Conservation (phyloP, 2,113 vertebrate genomes). For the Lepisosteus osseus region DNA sequence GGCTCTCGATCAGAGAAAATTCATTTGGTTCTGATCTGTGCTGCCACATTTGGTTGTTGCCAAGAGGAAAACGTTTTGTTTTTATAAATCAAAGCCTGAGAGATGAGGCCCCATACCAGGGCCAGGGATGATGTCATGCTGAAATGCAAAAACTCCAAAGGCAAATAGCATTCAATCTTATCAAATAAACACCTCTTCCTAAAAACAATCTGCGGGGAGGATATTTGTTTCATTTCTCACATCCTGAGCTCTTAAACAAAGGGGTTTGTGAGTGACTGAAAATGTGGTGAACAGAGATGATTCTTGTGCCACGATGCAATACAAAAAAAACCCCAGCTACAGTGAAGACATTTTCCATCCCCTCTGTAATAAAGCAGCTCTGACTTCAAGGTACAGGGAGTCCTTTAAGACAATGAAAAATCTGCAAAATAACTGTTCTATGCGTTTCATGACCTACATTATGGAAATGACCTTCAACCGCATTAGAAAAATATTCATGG, state of each 20-base stretch:
- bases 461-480: too few species aligned
- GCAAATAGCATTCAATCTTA: conserved; percentile 10
- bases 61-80: conserved; percentile 27
- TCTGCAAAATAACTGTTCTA: too few species aligned
- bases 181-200: conserved; percentile 13
- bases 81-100: conserved; percentile 27
- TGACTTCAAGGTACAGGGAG: too few species aligned
- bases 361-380: too few species aligned
- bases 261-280: too few species aligned
- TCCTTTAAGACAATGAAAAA: too few species aligned
- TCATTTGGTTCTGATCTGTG: conserved; percentile 16
- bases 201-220: conserved; percentile 1
- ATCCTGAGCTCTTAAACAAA: not conserved
- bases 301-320: too few species aligned
- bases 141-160: conserved; percentile 13
- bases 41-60: conserved; percentile 26
- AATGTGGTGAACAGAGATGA: too few species aligned
- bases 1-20: conserved; percentile 34
- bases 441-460: too few species aligned
- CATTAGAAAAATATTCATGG: too few species aligned
- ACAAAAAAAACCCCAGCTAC: too few species aligned
- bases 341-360: too few species aligned
- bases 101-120: conserved; percentile 6
- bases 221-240: not conserved
- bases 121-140: conserved; percentile 29